A percentile compares a stretch with the other conserved stretches of the same genome.
Conservation (phyloP, 2,797 vertebrate species). For the Platyrinchus mystaceus region DNA sequence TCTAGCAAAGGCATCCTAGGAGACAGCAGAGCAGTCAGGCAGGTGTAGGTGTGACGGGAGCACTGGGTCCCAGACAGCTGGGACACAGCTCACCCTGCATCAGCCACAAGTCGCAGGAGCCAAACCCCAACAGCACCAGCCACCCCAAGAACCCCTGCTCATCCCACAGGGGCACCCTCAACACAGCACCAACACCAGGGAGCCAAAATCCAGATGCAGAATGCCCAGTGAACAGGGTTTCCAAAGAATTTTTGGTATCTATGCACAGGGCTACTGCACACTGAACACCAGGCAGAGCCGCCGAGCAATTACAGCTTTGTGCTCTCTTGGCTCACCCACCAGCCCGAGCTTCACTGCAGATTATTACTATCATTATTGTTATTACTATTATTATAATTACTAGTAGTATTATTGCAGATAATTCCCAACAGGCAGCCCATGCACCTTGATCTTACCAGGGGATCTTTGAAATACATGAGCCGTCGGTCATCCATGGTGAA, state of each 20-base stretch:
- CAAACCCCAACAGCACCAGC: background rate
- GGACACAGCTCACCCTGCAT: background rate
- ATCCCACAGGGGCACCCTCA: background rate
- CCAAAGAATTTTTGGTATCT: background rate
- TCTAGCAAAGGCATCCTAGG: constrained; percentile 91
- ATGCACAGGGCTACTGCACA: fast-evolving
- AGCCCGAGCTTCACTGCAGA: background rate
- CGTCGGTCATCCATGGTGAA: constrained; percentile 97
- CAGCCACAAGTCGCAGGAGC: background rate
- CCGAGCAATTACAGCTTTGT: fast-evolving
- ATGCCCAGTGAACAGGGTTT: background rate
- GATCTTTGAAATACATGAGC: constrained; percentile 98
- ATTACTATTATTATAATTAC: background rate
- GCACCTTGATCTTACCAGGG: constrained; percentile 82
- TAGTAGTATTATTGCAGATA: background rate
- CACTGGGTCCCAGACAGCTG: background rate
- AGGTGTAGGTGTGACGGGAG: background rate
- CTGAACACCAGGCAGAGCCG: background rate
- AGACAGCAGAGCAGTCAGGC: background rate
- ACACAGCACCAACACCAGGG: fast-evolving
- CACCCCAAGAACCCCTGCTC: background rate
- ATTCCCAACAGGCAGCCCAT: background rate
- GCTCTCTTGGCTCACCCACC: background rate
- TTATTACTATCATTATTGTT: background rate
- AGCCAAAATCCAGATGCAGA: background rate